Evolutionary conservation across 2,888 invertebrate genomes (phyloP).

Genomic region (Scaptomyza cyrtandrae): DNA sequence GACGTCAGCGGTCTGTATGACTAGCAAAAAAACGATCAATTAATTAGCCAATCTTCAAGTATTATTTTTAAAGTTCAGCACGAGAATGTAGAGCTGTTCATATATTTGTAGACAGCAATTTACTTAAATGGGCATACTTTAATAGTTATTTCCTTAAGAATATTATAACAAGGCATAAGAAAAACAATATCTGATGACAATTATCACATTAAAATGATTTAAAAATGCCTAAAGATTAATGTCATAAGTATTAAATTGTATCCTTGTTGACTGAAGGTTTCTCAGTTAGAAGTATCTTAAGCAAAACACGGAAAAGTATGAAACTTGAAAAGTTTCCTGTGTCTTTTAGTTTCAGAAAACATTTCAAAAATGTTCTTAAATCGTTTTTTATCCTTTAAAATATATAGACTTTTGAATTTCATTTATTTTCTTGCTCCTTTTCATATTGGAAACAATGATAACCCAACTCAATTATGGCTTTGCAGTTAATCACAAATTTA

Average conservation of each 20-base stretch:
- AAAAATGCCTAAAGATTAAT: not conserved
- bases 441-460: not conserved
- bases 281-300: no score
- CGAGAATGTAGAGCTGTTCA: constrained; percentile 1
- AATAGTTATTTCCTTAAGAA: not conserved
- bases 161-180: no score
- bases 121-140: not conserved
- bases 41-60: constrained; percentile 37
- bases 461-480: not conserved
- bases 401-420: no score
- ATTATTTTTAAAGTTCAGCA: constrained; percentile 4
- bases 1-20: constrained; percentile 46
- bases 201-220: not conserved
- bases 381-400: no score
- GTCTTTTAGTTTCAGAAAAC: no score
- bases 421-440: not conserved
- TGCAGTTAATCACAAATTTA: not conserved
- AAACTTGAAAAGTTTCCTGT: no score
- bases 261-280: no score
- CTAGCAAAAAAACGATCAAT: constrained; percentile 11
- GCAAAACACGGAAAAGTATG: no score
- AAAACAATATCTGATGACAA: no score
- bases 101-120: not conserved
- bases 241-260: no score
- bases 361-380: no score